Evolutionary conservation across 2,888 invertebrate genomes (phyloP).

Genomic region (Cactoblastis cactorum): DNA sequence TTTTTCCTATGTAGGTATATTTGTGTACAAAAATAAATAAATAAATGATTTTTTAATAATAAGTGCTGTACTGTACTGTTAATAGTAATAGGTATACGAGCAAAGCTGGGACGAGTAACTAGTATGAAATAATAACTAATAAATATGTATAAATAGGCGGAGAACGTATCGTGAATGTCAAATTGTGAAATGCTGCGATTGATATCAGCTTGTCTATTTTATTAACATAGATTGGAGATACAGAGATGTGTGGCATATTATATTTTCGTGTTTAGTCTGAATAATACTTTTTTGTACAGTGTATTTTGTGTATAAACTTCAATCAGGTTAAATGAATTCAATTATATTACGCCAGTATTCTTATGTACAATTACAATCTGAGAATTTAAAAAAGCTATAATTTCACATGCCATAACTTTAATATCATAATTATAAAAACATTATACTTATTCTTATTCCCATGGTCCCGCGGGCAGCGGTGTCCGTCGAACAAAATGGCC

Average conservation of each 20-base stretch:
- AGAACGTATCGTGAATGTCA: constrained; percentile 11
- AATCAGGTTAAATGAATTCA: too few relatives aligned
- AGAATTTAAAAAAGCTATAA: constrained; percentile 18
- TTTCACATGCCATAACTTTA: constrained; percentile 13
- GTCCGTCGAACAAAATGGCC: constrained; percentile 64
- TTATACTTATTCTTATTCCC: constrained; percentile 32
- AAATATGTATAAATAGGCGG: constrained; percentile 11
- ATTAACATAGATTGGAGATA: constrained; percentile 4
- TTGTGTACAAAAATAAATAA: too few relatives aligned
- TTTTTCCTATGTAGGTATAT: background rate
- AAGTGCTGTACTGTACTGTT: too few relatives aligned
- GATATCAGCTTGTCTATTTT: constrained; percentile 7
- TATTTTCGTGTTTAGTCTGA: too few relatives aligned
- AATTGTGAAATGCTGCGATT: constrained; percentile 4
- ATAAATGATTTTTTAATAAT: too few relatives aligned
- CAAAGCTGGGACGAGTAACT: too few relatives aligned
- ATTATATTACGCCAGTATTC: too few relatives aligned
- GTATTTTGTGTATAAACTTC: too few relatives aligned
- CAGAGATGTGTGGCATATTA: background rate
- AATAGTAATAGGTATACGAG: too few relatives aligned
- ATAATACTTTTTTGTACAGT: too few relatives aligned
- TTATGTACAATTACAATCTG: background rate
- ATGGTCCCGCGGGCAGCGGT: constrained; percentile 33
- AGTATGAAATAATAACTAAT: background rate
- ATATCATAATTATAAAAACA: constrained; percentile 46